Base-by-base conservation (phyloP, 2,797 vertebrate species). In the Macrochelys suwanniensis region DNA sequence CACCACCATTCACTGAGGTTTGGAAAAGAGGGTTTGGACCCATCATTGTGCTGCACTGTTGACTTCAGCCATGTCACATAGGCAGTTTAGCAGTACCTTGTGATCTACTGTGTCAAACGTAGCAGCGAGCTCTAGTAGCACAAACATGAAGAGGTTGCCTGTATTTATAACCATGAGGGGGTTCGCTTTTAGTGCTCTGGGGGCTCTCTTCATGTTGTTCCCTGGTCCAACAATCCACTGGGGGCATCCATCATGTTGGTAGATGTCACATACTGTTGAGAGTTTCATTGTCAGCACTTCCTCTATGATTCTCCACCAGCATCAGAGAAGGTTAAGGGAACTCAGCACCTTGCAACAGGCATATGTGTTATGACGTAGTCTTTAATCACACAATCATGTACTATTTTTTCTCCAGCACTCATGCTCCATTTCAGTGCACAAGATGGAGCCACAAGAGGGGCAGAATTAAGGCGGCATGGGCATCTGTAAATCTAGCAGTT, bases 121-220 rank as follows among this genome's bases (percentile, higher is more conserved):
- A 74, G 21, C 37, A 45, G 68, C 42, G 13, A 42, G 11, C 71
- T 47, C 0, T 0, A 65, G 51, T 54, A 19, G 37, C 53, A 19
- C 19, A 10, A 3, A 13, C 16, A 11, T 1, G 23, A 26, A 1
- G 0, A 45, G 37, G 12, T 1, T 26, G 1, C 11, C 16, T 31
- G 50, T 51, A 65, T 84, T 78, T 89, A n/a, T 10, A 4, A 51
- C 16, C 59, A 19, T 4, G 11, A 51, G 53, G 10, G n/a, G 76
- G 19, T 51, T 1, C 0, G 28, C 31, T 31, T 54, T 42, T 47
- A 26, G 33, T 80, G 71, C 51, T 9, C 2, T 0, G 1, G 5
- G 37, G 61, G 21, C 59, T 33, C 89, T 68, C 49, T 53, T 42
- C 76, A 80, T 53, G 28, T 6, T 61, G 57, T 31, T 25, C 71